These are phyloP conservation scores for Eupristina koningsbergeri DNA, from an alignment of 1,140 invertebrate species.

Conservation along the genomic window DNA sequence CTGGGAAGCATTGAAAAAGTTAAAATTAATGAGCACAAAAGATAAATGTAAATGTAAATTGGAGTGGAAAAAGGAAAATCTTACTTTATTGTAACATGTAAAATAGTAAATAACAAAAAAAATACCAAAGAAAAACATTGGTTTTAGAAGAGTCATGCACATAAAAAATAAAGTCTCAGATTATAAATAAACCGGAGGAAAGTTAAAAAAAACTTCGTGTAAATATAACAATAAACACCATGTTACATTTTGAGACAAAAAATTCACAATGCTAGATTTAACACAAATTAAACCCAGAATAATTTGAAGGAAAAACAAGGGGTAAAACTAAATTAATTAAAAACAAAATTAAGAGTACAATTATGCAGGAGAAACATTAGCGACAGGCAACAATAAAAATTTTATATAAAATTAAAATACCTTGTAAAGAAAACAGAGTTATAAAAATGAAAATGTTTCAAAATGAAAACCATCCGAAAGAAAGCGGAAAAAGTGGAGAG, in stretches of 20 bases:
- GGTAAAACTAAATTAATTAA: too few relatives aligned
- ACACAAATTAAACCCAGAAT: not conserved
- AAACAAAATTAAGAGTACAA: not conserved
- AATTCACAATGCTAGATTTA: not conserved
- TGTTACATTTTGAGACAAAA: not conserved
- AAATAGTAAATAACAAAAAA: not conserved
- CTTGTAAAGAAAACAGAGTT: not conserved
- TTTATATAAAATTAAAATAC: slow-evolving; percentile 17
- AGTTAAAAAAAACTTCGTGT: not conserved
- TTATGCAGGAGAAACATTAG: not conserved
- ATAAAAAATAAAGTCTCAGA: not conserved
- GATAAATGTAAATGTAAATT: not conserved
- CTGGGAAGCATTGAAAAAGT: slow-evolving; percentile 16
- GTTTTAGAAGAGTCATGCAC: not conserved
- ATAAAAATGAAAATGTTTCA: not conserved
- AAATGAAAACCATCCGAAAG: not conserved
- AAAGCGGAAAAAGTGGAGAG: not conserved
- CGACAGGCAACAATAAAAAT: not conserved
- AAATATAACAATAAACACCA: not conserved
- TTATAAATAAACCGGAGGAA: not conserved
- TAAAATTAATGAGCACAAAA: slow-evolving; percentile 25
- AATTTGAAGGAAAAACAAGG: too few relatives aligned
- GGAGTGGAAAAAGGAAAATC: not conserved
- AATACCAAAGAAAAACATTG: not conserved
- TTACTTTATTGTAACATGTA: not conserved